Conservation (phyloP, 1,140 invertebrate genomes). For the Andricus grossulariae region DNA sequence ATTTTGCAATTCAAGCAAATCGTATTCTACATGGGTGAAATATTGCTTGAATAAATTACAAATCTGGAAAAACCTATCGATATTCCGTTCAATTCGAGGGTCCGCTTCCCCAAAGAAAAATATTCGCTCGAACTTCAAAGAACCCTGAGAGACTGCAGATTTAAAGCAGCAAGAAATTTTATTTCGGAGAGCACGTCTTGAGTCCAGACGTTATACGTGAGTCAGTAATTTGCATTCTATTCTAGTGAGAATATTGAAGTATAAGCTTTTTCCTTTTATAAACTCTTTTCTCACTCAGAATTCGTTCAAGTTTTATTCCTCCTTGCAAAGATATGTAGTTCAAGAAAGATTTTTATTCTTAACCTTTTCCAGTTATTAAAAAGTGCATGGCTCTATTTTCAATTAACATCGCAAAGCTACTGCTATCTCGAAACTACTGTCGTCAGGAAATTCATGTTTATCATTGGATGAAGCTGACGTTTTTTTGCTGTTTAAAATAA, state of each 20-base stretch:
- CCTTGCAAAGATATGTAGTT: too few relatives aligned
- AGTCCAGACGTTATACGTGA: conserved; percentile 61
- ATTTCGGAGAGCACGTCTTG: conserved; percentile 55
- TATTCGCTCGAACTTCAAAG: conserved; percentile 52
- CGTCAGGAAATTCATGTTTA: too few relatives aligned
- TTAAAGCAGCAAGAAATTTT: conserved; percentile 63
- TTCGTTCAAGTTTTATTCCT: too few relatives aligned
- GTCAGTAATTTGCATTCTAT: conserved; percentile 62
- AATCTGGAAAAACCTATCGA: conserved; percentile 11
- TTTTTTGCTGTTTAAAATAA: too few relatives aligned
- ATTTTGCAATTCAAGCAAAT: too few relatives aligned
- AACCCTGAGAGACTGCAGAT: conserved; percentile 51
- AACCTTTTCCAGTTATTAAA: too few relatives aligned
- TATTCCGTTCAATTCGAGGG: conserved; percentile 1
- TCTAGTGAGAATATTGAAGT: conserved; percentile 49
- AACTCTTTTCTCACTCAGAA: not conserved
- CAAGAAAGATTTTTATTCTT: too few relatives aligned
- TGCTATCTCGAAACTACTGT: too few relatives aligned
- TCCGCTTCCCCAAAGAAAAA: not conserved
- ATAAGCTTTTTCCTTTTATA: conserved; percentile 13
- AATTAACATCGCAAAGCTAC: too few relatives aligned
- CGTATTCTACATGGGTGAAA: not conserved
- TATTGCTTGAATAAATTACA: conserved; percentile 17
- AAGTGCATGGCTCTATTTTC: too few relatives aligned
- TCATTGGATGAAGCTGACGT: too few relatives aligned